Evolutionary conservation across 1,140 invertebrate genomes (phyloP).

Genomic region (Radopholus similis): DNA sequence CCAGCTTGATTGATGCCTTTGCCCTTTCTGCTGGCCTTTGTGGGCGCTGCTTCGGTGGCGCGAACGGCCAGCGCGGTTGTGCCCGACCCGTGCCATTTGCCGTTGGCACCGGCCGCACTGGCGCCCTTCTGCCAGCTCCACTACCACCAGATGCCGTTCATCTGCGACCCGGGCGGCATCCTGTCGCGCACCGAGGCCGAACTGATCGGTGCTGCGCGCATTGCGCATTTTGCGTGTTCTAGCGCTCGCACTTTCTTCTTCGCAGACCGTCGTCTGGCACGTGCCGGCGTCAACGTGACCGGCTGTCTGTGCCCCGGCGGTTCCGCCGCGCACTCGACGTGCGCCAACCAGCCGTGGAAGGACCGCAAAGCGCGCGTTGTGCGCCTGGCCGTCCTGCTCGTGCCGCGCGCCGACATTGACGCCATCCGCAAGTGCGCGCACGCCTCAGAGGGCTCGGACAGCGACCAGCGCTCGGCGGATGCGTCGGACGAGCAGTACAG

Average conservation of each 20-base stretch:
- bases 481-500: background rate
- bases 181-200: conserved; percentile 14
- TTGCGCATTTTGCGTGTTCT: background rate
- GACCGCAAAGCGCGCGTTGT: conserved; percentile 1
- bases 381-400: background rate
- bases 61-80: no score
- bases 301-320: conserved; percentile 8
- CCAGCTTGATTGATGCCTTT: no score
- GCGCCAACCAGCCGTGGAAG: background rate
- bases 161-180: conserved; percentile 15
- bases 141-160: conserved; percentile 8
- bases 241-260: background rate
- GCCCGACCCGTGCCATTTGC: conserved; percentile 15
- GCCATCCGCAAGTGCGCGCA: no score
- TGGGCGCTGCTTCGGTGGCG: no score
- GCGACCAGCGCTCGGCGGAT: background rate
- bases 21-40: no score
- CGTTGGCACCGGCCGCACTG: background rate
- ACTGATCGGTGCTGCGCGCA: no score
- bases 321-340: background rate
- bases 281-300: background rate
- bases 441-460: background rate
- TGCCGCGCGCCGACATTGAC: background rate
- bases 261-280: background rate
- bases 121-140: conserved; percentile 8